phyloP scores from a whole-genome alignment of 1,140 invertebrate species.

The Ceratosolen fusciceps region DNA sequence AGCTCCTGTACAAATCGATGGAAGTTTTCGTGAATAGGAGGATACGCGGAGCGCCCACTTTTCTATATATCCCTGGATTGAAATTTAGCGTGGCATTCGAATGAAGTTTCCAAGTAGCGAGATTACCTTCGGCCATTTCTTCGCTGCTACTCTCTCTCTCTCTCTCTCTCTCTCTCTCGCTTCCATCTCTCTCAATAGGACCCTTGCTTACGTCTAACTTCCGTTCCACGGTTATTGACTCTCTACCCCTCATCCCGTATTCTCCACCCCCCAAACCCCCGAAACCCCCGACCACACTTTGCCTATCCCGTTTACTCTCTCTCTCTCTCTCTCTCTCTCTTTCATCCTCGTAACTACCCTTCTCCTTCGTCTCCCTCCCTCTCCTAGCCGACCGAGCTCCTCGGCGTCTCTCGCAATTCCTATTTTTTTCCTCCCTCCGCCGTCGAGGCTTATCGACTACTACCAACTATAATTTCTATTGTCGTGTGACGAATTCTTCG shows the following conservation, averaged over 20 bases:
- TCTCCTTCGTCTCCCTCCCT: not conserved
- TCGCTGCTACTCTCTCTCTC: conserved; percentile 45
- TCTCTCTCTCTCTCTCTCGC: conserved; percentile 6
- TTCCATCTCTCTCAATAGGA: not conserved
- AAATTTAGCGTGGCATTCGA: conserved; percentile 67
- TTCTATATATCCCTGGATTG: conserved; percentile 66
- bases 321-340: not conserved
- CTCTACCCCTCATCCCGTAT: not conserved
- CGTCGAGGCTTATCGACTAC: conserved; percentile 4
- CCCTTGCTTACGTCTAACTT: conserved; percentile 4
- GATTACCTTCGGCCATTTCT: conserved; percentile 59
- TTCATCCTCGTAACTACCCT: not conserved
- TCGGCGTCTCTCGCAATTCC: not conserved
- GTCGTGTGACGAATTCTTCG: conserved; percentile 25
- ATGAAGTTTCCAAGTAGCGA: conserved; percentile 59
- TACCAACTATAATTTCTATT: conserved; percentile 38
- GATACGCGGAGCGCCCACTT: conserved; percentile 53
- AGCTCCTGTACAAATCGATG: not conserved
- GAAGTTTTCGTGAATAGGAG: conserved; percentile 9
- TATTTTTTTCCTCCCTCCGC: not conserved
- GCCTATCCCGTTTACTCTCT: not conserved
- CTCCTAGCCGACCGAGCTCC: too few relatives aligned
- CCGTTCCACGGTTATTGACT: not conserved
- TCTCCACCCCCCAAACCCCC: too few relatives aligned
- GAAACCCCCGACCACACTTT: too few relatives aligned